Evolutionary conservation across 2,888 invertebrate genomes (phyloP).

Genomic region (Apantesis nais): DNA sequence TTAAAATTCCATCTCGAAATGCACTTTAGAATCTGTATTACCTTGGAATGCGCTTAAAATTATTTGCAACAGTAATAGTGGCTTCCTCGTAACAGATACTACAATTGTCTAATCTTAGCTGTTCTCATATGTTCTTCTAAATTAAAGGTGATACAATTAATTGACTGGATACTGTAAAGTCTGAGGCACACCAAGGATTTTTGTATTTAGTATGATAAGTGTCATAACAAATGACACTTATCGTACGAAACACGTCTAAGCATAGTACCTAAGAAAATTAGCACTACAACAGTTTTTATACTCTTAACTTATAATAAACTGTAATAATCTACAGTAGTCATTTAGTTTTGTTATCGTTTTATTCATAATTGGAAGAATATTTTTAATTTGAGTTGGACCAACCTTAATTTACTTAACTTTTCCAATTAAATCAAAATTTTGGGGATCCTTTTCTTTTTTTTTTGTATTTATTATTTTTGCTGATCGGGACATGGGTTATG

Average conservation of each 20-base stretch:
- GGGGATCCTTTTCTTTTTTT: too few relatives aligned
- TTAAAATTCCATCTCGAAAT: not conserved
- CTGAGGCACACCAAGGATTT: conserved; percentile 51
- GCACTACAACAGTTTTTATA: too few relatives aligned
- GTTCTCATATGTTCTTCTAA: conserved; percentile 54
- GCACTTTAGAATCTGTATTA: not conserved
- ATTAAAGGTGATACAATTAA: conserved; percentile 79
- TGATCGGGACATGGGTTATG: too few relatives aligned
- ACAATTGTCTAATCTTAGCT: conserved; percentile 34
- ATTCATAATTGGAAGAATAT: too few relatives aligned
- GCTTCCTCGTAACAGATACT: conserved; percentile 17
- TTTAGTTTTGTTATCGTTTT: too few relatives aligned
- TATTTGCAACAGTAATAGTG: conserved; percentile 6
- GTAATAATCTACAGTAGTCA: too few relatives aligned
- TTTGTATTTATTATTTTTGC: too few relatives aligned
- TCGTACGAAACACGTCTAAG: not conserved
- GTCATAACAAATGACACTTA: not conserved
- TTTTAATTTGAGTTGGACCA: too few relatives aligned
- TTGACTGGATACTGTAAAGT: conserved; percentile 63
- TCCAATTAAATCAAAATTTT: too few relatives aligned
- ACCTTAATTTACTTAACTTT: too few relatives aligned
- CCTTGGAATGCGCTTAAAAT: conserved; percentile 14
- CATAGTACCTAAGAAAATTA: too few relatives aligned
- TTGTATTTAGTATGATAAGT: not conserved
- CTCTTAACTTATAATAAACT: too few relatives aligned